A percentile compares a stretch with the other conserved stretches of the same genome.
These are phyloP conservation scores for Temnothorax unifasciatus DNA, from an alignment of 2,888 invertebrate species.

Conservation along the genomic window DNA sequence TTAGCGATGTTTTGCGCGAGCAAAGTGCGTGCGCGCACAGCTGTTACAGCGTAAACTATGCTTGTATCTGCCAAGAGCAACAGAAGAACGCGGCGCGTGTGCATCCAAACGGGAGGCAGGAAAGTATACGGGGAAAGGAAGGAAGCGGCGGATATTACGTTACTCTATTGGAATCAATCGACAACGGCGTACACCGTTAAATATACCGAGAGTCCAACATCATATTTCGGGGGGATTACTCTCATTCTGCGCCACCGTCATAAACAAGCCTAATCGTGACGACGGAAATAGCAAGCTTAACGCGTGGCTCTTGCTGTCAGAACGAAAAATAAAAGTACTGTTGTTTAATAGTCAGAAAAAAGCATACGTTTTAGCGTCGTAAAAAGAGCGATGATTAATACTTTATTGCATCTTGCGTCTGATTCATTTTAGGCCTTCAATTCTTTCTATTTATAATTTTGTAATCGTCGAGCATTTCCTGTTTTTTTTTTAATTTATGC, in stretches of 20 bases:
- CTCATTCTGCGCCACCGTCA: slow-evolving; percentile 50
- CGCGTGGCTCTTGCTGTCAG: not conserved
- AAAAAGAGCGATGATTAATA: slow-evolving; percentile 10
- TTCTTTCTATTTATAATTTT: not conserved
- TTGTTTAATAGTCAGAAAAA: slow-evolving; percentile 8
- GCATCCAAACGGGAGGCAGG: slow-evolving; percentile 34
- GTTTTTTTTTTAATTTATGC: not conserved
- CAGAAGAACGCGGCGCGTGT: slow-evolving; percentile 67
- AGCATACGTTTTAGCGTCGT: not conserved
- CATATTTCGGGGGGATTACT: slow-evolving; percentile 37
- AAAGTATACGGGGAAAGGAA: slow-evolving; percentile 18
- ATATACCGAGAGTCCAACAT: slow-evolving; percentile 21
- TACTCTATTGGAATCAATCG: slow-evolving; percentile 41
- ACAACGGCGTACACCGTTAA: slow-evolving; percentile 24
- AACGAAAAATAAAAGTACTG: not conserved
- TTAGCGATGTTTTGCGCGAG: slow-evolving; percentile 81
- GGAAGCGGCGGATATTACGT: slow-evolving; percentile 32
- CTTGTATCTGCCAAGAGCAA: slow-evolving; percentile 77
- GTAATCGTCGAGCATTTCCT: not conserved
- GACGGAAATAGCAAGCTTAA: slow-evolving; percentile 72
- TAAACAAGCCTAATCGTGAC: slow-evolving; percentile 76
- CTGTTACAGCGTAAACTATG: slow-evolving; percentile 81
- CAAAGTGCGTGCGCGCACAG: slow-evolving; percentile 81
- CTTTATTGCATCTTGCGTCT: not conserved
- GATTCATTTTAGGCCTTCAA: not conserved